Conservation (phyloP, 2,888 invertebrate genomes). For the Hoplodrina blanda region DNA sequence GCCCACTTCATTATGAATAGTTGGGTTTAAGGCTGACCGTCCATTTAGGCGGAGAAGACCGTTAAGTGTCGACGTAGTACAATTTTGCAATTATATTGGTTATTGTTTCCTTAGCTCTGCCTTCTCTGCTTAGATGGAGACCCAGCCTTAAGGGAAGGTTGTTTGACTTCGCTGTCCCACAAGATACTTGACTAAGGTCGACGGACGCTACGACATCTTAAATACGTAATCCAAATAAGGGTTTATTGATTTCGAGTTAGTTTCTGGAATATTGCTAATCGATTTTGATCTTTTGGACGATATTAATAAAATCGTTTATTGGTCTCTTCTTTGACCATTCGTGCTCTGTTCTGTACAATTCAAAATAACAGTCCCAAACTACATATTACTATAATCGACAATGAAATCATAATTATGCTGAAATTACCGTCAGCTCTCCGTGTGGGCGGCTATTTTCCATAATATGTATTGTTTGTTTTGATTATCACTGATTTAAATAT, state of each 20-base stretch:
- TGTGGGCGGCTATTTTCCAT: background rate
- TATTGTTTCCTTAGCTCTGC: background rate
- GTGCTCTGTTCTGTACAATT: background rate
- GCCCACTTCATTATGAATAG: conserved; percentile 43
- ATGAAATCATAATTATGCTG: background rate
- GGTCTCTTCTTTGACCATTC: background rate
- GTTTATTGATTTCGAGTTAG: conserved; percentile 2
- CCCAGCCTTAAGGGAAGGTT: conserved; percentile 4
- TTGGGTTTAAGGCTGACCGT: conserved; percentile 18
- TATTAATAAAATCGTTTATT: background rate
- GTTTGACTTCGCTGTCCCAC: conserved; percentile 32
- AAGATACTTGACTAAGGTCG: conserved; percentile 30
- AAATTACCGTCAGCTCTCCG: background rate
- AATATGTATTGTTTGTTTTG: background rate
- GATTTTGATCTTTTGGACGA: background rate
- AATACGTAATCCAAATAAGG: conserved; percentile 13
- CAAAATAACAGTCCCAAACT: background rate
- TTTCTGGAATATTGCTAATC: background rate
- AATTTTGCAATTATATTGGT: background rate
- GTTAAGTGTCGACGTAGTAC: background rate
- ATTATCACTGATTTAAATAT: background rate
- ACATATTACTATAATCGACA: background rate
- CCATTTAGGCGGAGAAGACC: background rate
- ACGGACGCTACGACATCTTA: background rate
- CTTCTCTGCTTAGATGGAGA: conserved; percentile 2